These are phyloP conservation scores for Oryzias woworae DNA, from an alignment of 2,113 vertebrate species.

Conservation along the genomic window DNA sequence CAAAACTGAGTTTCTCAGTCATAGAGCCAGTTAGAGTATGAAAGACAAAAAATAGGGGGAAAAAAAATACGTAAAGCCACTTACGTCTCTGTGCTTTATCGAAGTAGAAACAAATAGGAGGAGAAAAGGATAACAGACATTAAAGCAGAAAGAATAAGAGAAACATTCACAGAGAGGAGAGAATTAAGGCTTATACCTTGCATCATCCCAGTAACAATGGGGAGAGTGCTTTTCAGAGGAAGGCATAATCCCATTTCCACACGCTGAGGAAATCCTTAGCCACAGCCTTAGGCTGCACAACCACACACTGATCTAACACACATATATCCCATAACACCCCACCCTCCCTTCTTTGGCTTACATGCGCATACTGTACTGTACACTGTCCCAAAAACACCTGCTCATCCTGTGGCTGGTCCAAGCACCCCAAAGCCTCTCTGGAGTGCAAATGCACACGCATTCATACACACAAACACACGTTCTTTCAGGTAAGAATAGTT, in stretches of 20 bases:
- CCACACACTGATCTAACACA: slow-evolving; percentile 69
- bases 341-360: slow-evolving; percentile 47
- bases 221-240: slow-evolving; percentile 70
- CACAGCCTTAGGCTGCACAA: slow-evolving; percentile 71
- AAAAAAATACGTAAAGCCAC: background rate
- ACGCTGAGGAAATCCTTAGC: slow-evolving; percentile 70
- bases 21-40: background rate
- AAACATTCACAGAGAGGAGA: slow-evolving; percentile 59
- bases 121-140: slow-evolving; percentile 31
- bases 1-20: background rate
- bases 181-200: slow-evolving; percentile 71
- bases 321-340: slow-evolving; percentile 64
- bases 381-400: slow-evolving; percentile 23
- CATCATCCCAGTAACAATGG: slow-evolving; percentile 76
- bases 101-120: slow-evolving; percentile 34
- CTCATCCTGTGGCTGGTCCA: slow-evolving; percentile 44
- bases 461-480: slow-evolving; percentile 23
- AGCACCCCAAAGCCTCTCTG: slow-evolving; percentile 58
- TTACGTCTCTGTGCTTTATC: background rate
- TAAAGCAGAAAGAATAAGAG: slow-evolving; percentile 53
- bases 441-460: slow-evolving; percentile 50
- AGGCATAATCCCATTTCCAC: slow-evolving; percentile 79
- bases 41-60: background rate
- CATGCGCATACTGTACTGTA: slow-evolving; percentile 34
- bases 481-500: slow-evolving; percentile 41